Base-by-base conservation (phyloP, 2,113 vertebrate genomes). In the Petroica traversi region DNA sequence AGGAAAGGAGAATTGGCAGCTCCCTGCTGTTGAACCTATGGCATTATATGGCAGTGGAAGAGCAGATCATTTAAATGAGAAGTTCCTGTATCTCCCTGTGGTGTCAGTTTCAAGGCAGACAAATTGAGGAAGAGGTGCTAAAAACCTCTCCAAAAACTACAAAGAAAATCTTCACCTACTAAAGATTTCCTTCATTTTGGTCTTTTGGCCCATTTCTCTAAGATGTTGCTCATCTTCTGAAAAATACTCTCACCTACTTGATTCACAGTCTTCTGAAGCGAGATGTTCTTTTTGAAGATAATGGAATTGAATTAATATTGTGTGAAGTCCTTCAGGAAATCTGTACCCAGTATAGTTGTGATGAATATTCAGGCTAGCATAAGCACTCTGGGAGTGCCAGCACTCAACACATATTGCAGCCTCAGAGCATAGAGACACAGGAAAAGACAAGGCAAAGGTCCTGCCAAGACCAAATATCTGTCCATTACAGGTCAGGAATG, bases 201-300 rank as follows among this genome's bases (percentile, higher is more conserved):
- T 34, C 31, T 79, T 83, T 73, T 5, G 2, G 41, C 18, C 6
- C 25, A 43, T 34, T 77, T 89, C 54, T 80, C 22, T 38, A 59
- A 92, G 11, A 22, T 59, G 19, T 45, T 85, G 14, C 12, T 38
- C 29, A 45, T 45, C 5, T 18, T 81, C 34, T 52, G 29, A 71
- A 83, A 71, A 75, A 63, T 26, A 7, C 4, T 86, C 93, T 71
- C 5, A 3, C 9, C 12, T 52, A 19, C 9, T 8, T 72, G 23
- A 73, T 90, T 85, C n/a, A 66, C 0, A 0, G 11, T 74, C 34
- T 77, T 69, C n/a, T 67, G 20, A 93, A 76, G 7, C 1, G 0
- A 74, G 1, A 18, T n/a, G 18, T 29, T 92, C 6, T 54, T 76
- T 69, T 57, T 86, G 22, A 92, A 74, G 29, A 49, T 14, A 86